Evolutionary conservation across 1,140 invertebrate genomes (phyloP), one percentile per base, ranked within the genome.

Genomic region (Sminthurinus signatus): DNA sequence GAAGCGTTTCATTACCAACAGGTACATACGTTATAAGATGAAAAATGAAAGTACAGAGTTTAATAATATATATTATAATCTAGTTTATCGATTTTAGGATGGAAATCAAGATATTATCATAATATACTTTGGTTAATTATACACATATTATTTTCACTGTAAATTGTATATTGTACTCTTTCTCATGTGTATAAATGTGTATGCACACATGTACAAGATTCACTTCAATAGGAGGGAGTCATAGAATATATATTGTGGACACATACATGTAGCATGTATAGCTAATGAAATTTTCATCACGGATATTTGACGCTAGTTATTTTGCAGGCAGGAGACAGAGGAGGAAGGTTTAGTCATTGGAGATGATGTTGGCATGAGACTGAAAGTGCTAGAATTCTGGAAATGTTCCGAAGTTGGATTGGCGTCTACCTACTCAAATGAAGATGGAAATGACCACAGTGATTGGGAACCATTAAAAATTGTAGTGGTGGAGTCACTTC

Each of bases 301-400:
- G n/a, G n/a, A n/a, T n/a, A n/a, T n/a, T n/a, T n/a, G n/a, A n/a
- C n/a, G n/a, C n/a, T n/a, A n/a, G n/a, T n/a, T n/a, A n/a, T n/a
- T 60, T 19, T 46, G 61, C 62, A 76, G 75, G 29, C 51, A 73
- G 3, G 75, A 78, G 1, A 60, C 64, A 23, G 56, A 64, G 48
- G 72, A 74, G 21, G 75, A 79, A 28, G 80, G 80, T 0, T 75
- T 81, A 52, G 75, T 80, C 2, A 73, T 82, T n/a, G 71, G 73
- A 0, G 74, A 70, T 28, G 70, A 73, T 12, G 73, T 78, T 10
- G 75, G 75, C 0, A 64, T 79, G 62, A 68, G 76, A 23, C 62
- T 82, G 54, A 77, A 77, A 67, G 81, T 79, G 0, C 76, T 82
- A 73, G 76, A 82, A 60, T 82, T 81, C 72, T 82, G 79, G 78